Evolutionary conservation across 2,888 invertebrate species (phyloP), one percentile per base, ranked within the genome.

Genomic region (Mythimna vitellina): DNA sequence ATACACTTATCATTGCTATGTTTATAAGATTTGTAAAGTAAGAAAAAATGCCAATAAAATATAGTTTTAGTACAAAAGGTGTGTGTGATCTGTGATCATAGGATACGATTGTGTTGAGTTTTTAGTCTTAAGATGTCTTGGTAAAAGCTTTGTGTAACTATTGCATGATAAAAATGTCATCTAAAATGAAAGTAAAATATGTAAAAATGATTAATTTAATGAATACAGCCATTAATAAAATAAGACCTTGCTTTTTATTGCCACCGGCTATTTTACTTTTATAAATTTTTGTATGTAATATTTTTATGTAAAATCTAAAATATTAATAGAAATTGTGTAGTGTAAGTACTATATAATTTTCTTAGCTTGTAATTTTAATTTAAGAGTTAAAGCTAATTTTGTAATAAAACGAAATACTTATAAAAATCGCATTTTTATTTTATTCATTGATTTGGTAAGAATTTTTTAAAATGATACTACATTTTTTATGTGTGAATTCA

Each of bases 51-150:
- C 49, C 65, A 69, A 62, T 78, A 74, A 65, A 78, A 67, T 77
- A 83, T 83, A 80, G 81, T 80, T 70, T 76, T 86, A 86, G 85
- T 86, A 85, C 86, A 85, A 85, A 79, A 68, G 66, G 68, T 74
- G 77, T 69, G 70, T 75, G 80, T 84, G 83, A 81, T 86, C 83
- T 89, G 86, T 89, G 89, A 86, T 87, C 83, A 80, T 85, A 76
- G 65, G 61, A 51, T 82, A 68, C 68, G 80, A 79, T 25, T 82
- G 74, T 67, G 53, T 62, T 67, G 60, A n/a, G 35, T 67, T 63
- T 46, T 69, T 60, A 82, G 78, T 42, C 20, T 0, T 79, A 74
- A 57, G 70, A 53, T 38, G 51, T 58, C n/a, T 51, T 65, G 56
- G 12, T 58, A 12, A 20, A 58, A 64, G 60, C 9, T 8, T 66